phyloP scores from a whole-genome alignment of 2,888 invertebrate species.

The Leptopterna dolabrata region DNA sequence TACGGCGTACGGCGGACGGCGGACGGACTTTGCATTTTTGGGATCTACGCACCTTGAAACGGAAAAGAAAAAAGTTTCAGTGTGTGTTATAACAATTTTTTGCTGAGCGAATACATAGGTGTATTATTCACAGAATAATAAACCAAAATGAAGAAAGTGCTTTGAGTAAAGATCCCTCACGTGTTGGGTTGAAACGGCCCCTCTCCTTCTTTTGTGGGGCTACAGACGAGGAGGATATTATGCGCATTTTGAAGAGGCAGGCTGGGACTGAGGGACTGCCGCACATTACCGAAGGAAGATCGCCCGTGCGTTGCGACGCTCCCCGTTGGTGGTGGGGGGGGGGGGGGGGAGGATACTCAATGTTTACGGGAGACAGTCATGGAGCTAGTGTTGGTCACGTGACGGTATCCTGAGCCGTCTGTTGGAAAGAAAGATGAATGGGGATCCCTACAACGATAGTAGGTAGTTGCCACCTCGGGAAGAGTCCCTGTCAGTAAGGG shows the following conservation, averaged over 20 bases:
- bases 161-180: background rate
- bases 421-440: background rate
- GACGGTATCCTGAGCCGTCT: background rate
- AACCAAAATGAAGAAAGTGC: background rate
- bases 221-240: background rate
- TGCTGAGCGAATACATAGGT: no score
- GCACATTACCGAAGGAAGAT: background rate
- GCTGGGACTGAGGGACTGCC: background rate
- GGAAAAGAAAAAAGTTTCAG: no score
- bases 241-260: conserved; percentile 8
- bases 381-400: background rate
- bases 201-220: background rate
- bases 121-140: no score
- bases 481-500: background rate
- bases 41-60: no score
- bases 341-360: background rate
- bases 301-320: background rate
- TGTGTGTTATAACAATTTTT: no score
- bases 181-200: background rate
- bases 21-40: no score
- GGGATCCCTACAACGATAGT: background rate
- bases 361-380: no score
- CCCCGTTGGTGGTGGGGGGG: no score
- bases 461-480: background rate
- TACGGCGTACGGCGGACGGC: no score